Base-by-base conservation (phyloP, 1,140 invertebrate genomes). In the Gyrodactylus salaris region DNA sequence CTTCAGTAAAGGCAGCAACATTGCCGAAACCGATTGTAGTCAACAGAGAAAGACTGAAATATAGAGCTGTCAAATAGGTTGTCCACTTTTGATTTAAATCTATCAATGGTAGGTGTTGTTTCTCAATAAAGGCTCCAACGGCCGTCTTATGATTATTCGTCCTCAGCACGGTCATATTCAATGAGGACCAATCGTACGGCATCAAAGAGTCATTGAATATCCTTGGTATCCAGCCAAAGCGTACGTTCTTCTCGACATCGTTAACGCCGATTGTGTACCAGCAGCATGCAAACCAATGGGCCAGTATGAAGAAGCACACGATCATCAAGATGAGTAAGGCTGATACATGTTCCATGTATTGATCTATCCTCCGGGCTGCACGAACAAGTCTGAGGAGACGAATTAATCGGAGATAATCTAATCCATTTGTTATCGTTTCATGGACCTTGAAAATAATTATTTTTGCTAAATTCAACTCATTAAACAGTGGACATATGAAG, bases 11-110 rank as follows among this genome's bases (percentile, higher is more conserved):
- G 76, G 91, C 89, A 75, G 91, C 90, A 74, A 96, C 91, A 83
- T 96, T 96, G 75, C 91, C 91, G 82, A 96, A 96, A 75, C 91
- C 91, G 76, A 96, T 91, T 77, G 89, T 91, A 71, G 91, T 94
- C 90, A 95, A 94, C 81, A 91, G 95, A 75, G 91, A 93, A 91
- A 95, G 94, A 73, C 91, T 95, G 83, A 93, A 96, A 83, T 95
- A 94, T 73, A 95, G 85, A 68, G 91, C 89, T 70, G 89, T 93
- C 76, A 93, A 88, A 83, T 93, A 95, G 1, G 34, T 54, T 54
- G 34, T 54, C 34, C 34, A 54, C 34, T 54, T 54, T 54, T 54
- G 34, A 16, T 54, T 7, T 16, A 54, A n/a, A 54, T 54, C n/a
- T 16, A 54, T 54, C 34, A 54, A 54, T 16, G 34, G 34, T 54